Evolutionary conservation across 2,797 vertebrate genomes (phyloP).

Genomic region (Sarcophilus harrisii): DNA sequence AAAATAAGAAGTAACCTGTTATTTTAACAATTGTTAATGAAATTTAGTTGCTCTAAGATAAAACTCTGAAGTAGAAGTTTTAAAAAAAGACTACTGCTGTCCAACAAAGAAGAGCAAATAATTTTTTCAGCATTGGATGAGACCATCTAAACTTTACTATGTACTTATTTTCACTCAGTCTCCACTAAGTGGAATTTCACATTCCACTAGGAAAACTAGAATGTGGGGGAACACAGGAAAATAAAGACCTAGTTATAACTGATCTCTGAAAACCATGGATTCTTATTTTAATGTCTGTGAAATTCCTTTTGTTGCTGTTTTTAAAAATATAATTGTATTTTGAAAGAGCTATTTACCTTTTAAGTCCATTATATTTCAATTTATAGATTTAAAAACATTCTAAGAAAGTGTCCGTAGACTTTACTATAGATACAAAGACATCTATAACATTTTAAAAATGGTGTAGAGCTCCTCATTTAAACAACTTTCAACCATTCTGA

Average conservation of each 20-base stretch:
- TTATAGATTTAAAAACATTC: not conserved
- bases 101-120: not conserved
- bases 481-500: not conserved
- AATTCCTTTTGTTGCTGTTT: not conserved
- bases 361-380: not conserved
- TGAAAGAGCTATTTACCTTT: not conserved
- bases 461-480: not conserved
- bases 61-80: not conserved
- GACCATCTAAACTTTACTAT: not conserved
- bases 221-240: not conserved
- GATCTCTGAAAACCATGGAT: not conserved
- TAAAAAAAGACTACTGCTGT: not conserved
- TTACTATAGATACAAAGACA: not conserved
- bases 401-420: not conserved
- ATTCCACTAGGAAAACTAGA: not conserved
- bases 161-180: not conserved
- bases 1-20: not conserved
- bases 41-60: not conserved
- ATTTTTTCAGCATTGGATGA: not conserved
- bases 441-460: not conserved
- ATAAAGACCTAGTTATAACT: not conserved
- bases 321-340: not conserved
- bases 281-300: not conserved
- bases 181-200: not conserved
- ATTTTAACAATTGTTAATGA: not conserved